A percentile compares a stretch with the other conserved stretches of the same genome.
These are phyloP conservation scores for Ferdinandea cuprea DNA, from an alignment of 2,888 invertebrate species.

Conservation along the genomic window DNA sequence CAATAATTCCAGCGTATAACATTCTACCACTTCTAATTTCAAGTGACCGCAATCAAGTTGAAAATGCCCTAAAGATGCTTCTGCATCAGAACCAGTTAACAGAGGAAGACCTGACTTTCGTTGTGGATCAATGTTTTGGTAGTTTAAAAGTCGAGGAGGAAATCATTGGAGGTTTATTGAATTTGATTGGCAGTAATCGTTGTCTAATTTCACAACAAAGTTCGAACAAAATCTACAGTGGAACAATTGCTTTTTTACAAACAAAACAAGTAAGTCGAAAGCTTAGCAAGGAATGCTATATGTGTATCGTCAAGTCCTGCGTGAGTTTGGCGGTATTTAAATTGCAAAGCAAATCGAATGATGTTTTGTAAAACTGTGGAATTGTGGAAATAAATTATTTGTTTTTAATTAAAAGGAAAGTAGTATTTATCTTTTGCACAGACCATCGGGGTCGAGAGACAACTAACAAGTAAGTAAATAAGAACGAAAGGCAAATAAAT, in stretches of 20 bases:
- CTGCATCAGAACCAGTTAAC: conserved; percentile 32
- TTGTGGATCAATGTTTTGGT: conserved; percentile 39
- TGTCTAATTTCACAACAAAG: conserved; percentile 13
- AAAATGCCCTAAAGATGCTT: conserved; percentile 45
- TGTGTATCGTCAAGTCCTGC: conserved; percentile 29
- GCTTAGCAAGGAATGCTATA: conserved; percentile 33
- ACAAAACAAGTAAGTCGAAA: conserved; percentile 10
- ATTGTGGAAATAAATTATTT: background rate
- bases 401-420: too few species aligned
- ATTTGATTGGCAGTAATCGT: conserved; percentile 37
- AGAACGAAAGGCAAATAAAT: too few species aligned
- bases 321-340: background rate
- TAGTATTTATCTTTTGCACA: too few species aligned
- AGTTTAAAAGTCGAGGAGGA: conserved; percentile 30
- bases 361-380: background rate
- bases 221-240: conserved; percentile 2
- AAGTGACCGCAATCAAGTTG: conserved; percentile 53
- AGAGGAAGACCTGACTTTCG: conserved; percentile 45
- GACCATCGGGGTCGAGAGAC: too few species aligned
- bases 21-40: conserved; percentile 49
- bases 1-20: conserved; percentile 19
- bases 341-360: too few species aligned
- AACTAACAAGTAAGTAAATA: too few species aligned
- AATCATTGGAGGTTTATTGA: conserved; percentile 40
- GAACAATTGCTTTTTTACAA: conserved; percentile 19